Base-by-base conservation (phyloP, 2,113 vertebrate genomes). In the Daboia siamensis region DNA sequence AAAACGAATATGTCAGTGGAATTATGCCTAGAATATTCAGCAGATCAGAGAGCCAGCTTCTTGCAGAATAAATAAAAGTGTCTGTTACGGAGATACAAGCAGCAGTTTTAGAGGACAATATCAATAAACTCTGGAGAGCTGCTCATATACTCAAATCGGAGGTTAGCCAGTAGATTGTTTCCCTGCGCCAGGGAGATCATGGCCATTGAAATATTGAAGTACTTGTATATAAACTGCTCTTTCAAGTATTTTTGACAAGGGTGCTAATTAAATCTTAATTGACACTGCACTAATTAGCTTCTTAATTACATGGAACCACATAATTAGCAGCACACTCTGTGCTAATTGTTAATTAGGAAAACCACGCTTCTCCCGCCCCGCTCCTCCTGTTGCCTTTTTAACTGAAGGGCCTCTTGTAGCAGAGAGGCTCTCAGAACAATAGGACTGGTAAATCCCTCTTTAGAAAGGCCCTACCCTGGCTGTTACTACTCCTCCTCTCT, bases 231-330 rank as follows among this genome's bases (percentile, higher is more conserved):
- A 96, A 97, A 97, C 96, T 92, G 95, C 46, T 95, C 97, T 97
- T 97, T 96, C 95, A 94, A 96, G 94, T 95, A 96, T 97, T 97
- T 98, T 96, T 93, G 94, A 98, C 96, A 96, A 97, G 95, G 96
- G 93, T 96, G 96, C 97, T 97, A 98, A 98, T 98, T 97, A 98
- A 98, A 97, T 97, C 97, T 97, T 97, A 98, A 98, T 96, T 98
- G 98, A 97, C 97, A 97, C 93, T 0, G 96, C 97, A 95, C 97
- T 98, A 98, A 98, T 98, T 98, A 98, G 97, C 97, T 98, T 97
- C 97, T 98, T 98, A 98, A 98, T 98, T 98, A 98, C 97, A 98
- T 8, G 88, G 97, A 97, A 97, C 97, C 97, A 97, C 96, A 97
- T 97, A 98, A 98, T 98, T 97, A 98, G 97, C 97, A 90, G 96